Evolutionary conservation across 2,113 vertebrate species (phyloP), one percentile per base, ranked within the genome.

Genomic region (Benitochromis conjunctus): DNA sequence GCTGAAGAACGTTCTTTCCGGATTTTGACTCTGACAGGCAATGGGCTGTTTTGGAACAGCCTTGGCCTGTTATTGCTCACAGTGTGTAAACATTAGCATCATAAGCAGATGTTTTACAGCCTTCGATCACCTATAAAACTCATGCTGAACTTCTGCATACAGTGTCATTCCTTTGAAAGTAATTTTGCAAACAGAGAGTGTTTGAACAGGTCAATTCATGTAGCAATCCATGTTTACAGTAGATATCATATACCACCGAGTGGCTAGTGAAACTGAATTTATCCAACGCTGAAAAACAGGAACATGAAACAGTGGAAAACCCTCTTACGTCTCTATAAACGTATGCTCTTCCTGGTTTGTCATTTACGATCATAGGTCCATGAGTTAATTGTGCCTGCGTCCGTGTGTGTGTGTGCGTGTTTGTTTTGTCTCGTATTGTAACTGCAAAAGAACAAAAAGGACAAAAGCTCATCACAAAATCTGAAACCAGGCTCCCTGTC

Each of bases 201-300:
- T 93, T 91, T 94, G 86, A 92, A 93, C 90, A 84, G 79, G 82
- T 89, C 77, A 84, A 85, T 80, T 85, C 80, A 88, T 93, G 90
- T 89, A 84, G 69, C 86, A 85, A 86, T 87, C 57, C 34, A 4
- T 94, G 90, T 94, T 94, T 92, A 85, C 88, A 87, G 34, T 54
- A 93, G 86, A 92, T 90, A 92, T 90, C 60, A 81, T 90, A 81
- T 74, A 64, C 88, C 38, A 7, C 88, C 53, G 80, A 81, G 66
- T 71, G 57, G 82, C 84, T 19, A 34, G 54, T 26, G 53, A 86
- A 86, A 66, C 34, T 88, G 82, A 71, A 76, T 53, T 78, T 9
- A 7, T 60, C 54, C 43, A 8, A 46, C 7, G 9, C 53, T 18
- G 58, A 77, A 81, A 87, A 85, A 88, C 79, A 87, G 53, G 13